phyloP scores from a whole-genome alignment of 1,140 invertebrate genomes.

The Arion vulgaris region DNA sequence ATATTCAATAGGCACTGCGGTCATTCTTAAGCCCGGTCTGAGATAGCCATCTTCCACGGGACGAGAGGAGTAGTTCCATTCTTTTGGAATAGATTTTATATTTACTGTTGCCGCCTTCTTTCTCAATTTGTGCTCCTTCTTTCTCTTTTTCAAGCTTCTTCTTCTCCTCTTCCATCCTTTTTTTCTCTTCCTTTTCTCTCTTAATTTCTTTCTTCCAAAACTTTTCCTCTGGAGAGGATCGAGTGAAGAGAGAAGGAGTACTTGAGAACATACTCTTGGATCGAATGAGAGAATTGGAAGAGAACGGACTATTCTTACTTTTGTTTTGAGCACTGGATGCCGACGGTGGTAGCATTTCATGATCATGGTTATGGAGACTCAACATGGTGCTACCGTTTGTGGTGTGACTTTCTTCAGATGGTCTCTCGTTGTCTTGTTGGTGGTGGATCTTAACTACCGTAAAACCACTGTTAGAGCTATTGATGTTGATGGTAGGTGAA shows the following conservation, averaged over 20 bases:
- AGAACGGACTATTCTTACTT: slow-evolving; percentile 45
- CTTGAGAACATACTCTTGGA: slow-evolving; percentile 58
- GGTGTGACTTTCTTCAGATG: not conserved
- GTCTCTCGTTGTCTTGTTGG: not conserved
- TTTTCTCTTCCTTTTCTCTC: slow-evolving; percentile 60
- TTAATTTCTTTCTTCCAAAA: slow-evolving; percentile 48
- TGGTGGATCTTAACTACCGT: not conserved
- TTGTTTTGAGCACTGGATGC: slow-evolving; percentile 34
- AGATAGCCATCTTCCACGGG: slow-evolving; percentile 57
- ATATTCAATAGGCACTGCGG: slow-evolving; percentile 63
- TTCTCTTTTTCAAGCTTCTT: slow-evolving; percentile 54
- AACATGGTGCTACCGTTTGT: slow-evolving; percentile 15
- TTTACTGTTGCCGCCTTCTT: slow-evolving; percentile 38
- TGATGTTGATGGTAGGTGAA: not conserved
- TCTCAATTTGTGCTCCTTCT: slow-evolving; percentile 46
- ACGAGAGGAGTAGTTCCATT: slow-evolving; percentile 54
- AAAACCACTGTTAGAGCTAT: not conserved
- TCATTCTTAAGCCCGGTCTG: slow-evolving; percentile 51
- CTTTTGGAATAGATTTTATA: slow-evolving; percentile 51
- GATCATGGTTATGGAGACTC: slow-evolving; percentile 25
- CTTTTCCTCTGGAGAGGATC: slow-evolving; percentile 26
- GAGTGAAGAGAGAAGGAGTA: slow-evolving; percentile 56
- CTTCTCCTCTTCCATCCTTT: slow-evolving; percentile 57
- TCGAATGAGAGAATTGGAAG: slow-evolving; percentile 42
- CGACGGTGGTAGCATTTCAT: slow-evolving; percentile 22